Evolutionary conservation across 2,888 invertebrate species (phyloP).

Genomic region (Patella ulyssiponensis): DNA sequence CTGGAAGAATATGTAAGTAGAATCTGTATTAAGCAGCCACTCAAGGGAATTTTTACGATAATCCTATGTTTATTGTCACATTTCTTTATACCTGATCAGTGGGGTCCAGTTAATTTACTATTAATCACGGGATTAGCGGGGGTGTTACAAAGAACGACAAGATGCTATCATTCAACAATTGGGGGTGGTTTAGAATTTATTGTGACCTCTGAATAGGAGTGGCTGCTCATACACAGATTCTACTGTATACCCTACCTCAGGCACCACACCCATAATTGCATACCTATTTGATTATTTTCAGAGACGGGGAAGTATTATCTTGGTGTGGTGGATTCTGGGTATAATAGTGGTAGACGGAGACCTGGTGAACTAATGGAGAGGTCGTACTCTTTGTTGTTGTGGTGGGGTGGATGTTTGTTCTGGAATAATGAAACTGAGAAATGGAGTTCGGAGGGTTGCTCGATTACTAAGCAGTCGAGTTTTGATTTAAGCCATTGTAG

Average conservation of each 20-base stretch:
- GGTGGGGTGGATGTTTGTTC: slow-evolving; percentile 68
- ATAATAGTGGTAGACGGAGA: slow-evolving; percentile 61
- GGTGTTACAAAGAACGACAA: too few relatives aligned
- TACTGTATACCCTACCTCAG: neutral
- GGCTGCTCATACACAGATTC: too few relatives aligned
- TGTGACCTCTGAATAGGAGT: too few relatives aligned
- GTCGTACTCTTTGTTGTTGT: slow-evolving; percentile 61
- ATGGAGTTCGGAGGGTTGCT: slow-evolving; percentile 66
- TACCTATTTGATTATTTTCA: slow-evolving; percentile 33
- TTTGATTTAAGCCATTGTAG: slow-evolving; percentile 58
- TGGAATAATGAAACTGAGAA: slow-evolving; percentile 52
- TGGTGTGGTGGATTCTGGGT: slow-evolving; percentile 63
- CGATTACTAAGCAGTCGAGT: slow-evolving; percentile 50
- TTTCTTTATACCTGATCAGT: too few relatives aligned
- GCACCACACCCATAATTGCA: neutral
- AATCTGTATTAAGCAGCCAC: too few relatives aligned
- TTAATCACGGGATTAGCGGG: too few relatives aligned
- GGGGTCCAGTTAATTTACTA: too few relatives aligned
- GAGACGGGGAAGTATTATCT: slow-evolving; percentile 59
- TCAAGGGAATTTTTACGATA: too few relatives aligned
- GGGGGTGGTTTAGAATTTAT: too few relatives aligned
- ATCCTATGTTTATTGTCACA: too few relatives aligned
- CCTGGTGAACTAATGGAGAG: slow-evolving; percentile 58
- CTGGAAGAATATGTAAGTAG: too few relatives aligned
- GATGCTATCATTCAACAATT: too few relatives aligned